phyloP scores from a whole-genome alignment of 1,140 invertebrate genomes.

The Oryzaephilus surinamensis region DNA sequence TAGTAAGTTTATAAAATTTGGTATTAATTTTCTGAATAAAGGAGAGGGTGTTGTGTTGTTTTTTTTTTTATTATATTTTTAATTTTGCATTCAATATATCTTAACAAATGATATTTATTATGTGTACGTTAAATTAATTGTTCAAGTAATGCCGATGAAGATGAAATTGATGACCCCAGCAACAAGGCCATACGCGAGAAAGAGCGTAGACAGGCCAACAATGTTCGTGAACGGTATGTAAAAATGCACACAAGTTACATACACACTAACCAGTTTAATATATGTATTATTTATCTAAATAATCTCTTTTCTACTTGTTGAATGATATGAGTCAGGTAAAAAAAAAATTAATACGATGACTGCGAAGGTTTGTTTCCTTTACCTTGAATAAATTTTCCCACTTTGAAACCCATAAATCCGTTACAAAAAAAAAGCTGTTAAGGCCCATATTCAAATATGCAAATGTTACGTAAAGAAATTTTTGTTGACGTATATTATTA shows the following conservation, averaged over 20 bases:
- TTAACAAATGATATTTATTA: not conserved
- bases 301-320: too few species aligned
- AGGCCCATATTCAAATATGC: constrained; percentile 36
- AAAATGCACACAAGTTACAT: constrained; percentile 23
- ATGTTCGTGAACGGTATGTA: constrained; percentile 92
- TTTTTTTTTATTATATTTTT: not conserved
- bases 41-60: too few species aligned
- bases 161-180: constrained; percentile 61
- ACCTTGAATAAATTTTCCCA: constrained; percentile 1
- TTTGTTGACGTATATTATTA: not conserved
- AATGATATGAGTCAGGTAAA: too few species aligned
- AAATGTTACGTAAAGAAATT: constrained; percentile 33
- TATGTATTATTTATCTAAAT: too few species aligned
- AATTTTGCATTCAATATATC: not conserved
- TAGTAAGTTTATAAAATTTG: constrained; percentile 52
- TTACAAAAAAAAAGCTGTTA: too few species aligned
- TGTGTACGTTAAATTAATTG: constrained; percentile 16
- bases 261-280: too few species aligned
- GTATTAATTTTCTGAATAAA: constrained; percentile 1
- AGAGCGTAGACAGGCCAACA: constrained; percentile 94
- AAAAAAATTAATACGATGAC: too few species aligned
- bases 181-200: constrained; percentile 90
- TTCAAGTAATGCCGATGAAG: constrained; percentile 48
- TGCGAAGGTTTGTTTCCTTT: too few species aligned
- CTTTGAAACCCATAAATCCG: not conserved